These are phyloP conservation scores for Cairina moschata DNA, from an alignment of 2,113 vertebrate genomes.

Conservation along the genomic window DNA sequence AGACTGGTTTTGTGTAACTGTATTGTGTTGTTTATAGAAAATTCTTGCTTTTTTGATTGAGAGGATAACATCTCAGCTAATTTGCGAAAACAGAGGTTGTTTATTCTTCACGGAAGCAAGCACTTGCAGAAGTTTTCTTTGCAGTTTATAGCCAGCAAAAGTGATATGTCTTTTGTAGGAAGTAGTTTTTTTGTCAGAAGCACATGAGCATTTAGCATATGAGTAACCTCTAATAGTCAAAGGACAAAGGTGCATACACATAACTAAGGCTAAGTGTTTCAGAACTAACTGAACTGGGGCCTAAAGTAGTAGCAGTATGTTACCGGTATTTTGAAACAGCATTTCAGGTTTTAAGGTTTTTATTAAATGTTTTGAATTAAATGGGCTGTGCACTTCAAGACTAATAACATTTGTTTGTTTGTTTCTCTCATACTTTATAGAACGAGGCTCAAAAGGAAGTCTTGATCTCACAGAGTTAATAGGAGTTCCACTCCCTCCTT, in stretches of 20 bases:
- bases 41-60: neutral
- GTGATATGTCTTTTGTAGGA: neutral
- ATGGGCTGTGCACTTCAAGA: neutral
- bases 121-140: neutral
- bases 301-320: neutral
- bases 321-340: neutral
- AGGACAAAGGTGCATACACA: rapidly evolving
- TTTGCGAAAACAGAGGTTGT: neutral
- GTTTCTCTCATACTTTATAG: conserved; percentile 70
- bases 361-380: neutral
- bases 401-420: neutral
- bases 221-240: rapidly evolving
- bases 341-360: neutral
- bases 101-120: neutral
- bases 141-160: neutral
- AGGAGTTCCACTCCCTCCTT: conserved; percentile 94
- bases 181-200: neutral
- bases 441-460: conserved; percentile 71
- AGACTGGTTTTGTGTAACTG: neutral
- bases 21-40: neutral
- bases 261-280: neutral
- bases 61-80: neutral
- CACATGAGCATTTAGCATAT: neutral
- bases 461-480: conserved; percentile 93
- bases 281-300: neutral